A percentile compares a stretch with the other conserved stretches of the same genome.
Evolutionary conservation across 2,113 vertebrate genomes (phyloP).

Genomic region (Leucopternis melanops): DNA sequence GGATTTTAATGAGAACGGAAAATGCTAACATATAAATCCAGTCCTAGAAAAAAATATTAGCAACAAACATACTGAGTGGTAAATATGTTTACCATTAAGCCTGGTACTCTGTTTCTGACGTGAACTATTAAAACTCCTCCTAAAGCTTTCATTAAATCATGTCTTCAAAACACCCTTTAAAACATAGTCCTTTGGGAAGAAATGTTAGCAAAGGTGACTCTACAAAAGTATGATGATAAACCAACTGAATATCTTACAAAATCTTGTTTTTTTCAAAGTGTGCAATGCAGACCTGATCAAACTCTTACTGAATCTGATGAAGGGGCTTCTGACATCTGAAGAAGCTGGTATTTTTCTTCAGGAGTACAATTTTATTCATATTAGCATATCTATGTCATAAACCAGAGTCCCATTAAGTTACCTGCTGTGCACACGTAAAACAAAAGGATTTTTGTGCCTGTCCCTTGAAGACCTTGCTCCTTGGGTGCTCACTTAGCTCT

Average conservation of each 20-base stretch:
- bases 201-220: background rate
- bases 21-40: conserved; percentile 9
- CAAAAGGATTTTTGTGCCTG: background rate
- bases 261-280: rapidly evolving
- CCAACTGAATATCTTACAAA: background rate
- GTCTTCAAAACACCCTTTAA: background rate
- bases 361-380: background rate
- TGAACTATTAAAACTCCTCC: background rate
- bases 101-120: background rate
- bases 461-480: background rate
- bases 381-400: background rate
- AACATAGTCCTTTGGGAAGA: background rate
- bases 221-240: background rate
- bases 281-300: background rate
- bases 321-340: background rate
- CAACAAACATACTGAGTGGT: background rate
- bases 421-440: background rate
- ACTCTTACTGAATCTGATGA: background rate
- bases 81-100: conserved; percentile 23
- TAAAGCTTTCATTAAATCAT: background rate
- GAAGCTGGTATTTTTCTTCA: background rate
- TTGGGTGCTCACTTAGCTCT: background rate
- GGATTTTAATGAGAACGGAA: conserved; percentile 23
- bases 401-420: no score
- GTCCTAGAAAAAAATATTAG: background rate